Percentiles rank a stretch among this genome's conserved stretches.
phyloP scores from a whole-genome alignment of 2,797 vertebrate genomes.

The Erethizon dorsatum region DNA sequence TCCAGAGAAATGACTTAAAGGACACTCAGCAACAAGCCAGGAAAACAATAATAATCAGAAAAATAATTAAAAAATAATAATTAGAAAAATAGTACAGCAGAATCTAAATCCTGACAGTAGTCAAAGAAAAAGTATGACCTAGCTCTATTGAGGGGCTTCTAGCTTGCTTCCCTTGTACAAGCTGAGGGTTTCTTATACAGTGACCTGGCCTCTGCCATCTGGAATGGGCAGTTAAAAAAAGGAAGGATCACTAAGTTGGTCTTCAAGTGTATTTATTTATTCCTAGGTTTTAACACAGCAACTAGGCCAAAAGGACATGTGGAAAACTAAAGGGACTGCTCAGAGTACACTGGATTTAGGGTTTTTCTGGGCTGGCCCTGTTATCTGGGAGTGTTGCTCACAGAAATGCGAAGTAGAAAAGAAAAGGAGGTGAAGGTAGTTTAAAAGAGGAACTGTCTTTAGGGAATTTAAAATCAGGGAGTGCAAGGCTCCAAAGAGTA shows the following conservation, averaged over 20 bases:
- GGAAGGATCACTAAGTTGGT: background rate
- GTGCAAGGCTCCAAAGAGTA: conserved; percentile 32
- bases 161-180: background rate
- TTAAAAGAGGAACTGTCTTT: conserved; percentile 44
- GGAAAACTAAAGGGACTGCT: conserved; percentile 37
- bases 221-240: background rate
- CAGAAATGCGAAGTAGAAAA: conserved; percentile 25
- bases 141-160: background rate
- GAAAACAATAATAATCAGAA: background rate
- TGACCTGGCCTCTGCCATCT: background rate
- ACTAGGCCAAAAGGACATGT: background rate
- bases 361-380: conserved; percentile 3
- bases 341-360: background rate
- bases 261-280: background rate
- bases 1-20: conserved; percentile 13
- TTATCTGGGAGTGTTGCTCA: conserved; percentile 32
- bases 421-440: conserved; percentile 29
- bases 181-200: background rate
- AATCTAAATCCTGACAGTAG: conserved; percentile 46
- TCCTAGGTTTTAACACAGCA: background rate
- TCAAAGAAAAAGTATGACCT: conserved; percentile 38
- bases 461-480: conserved; percentile 14
- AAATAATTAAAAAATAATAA: background rate
- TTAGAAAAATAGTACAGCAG: conserved; percentile 23
- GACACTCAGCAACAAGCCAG: background rate